Conservation (phyloP, 2,797 vertebrate genomes). For the Clangula hyemalis region DNA sequence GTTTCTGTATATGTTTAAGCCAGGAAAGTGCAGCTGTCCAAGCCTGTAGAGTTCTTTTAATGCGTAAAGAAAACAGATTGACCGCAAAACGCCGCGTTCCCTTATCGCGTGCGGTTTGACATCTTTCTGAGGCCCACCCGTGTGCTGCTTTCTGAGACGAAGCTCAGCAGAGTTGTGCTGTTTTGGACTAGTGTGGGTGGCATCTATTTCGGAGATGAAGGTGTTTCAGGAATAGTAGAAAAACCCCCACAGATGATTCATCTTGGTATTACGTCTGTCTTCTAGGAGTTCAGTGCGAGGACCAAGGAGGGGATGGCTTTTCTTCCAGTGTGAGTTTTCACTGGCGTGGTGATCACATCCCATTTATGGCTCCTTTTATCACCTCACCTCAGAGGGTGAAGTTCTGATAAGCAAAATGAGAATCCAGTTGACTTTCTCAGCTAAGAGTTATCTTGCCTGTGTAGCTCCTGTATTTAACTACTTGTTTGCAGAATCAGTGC, state of each 20-base stretch:
- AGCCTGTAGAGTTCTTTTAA: not conserved
- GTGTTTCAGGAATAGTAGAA: not conserved
- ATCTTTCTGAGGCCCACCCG: not conserved
- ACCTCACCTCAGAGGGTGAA: not conserved
- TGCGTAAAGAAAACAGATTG: not conserved
- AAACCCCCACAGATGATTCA: not conserved
- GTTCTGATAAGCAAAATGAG: not conserved
- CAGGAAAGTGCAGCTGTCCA: not conserved
- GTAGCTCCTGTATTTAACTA: not conserved
- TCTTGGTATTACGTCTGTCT: not conserved
- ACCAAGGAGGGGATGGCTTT: not conserved
- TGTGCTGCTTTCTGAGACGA: not conserved
- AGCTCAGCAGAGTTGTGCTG: not conserved
- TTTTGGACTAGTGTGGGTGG: not conserved
- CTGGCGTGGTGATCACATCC: not conserved
- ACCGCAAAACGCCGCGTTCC: not conserved
- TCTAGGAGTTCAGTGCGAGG: not conserved
- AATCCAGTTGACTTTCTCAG: not conserved
- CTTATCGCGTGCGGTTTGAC: not conserved
- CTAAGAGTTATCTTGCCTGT: not conserved
- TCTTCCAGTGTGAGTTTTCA: not conserved
- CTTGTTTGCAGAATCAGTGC: not conserved
- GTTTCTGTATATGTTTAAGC: not conserved
- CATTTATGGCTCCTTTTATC: not conserved
- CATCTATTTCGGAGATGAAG: not conserved